A percentile compares a stretch with the other conserved stretches of the same genome.
Conservation (phyloP, 2,888 invertebrate genomes). For the Oxyteleia sp. region DNA sequence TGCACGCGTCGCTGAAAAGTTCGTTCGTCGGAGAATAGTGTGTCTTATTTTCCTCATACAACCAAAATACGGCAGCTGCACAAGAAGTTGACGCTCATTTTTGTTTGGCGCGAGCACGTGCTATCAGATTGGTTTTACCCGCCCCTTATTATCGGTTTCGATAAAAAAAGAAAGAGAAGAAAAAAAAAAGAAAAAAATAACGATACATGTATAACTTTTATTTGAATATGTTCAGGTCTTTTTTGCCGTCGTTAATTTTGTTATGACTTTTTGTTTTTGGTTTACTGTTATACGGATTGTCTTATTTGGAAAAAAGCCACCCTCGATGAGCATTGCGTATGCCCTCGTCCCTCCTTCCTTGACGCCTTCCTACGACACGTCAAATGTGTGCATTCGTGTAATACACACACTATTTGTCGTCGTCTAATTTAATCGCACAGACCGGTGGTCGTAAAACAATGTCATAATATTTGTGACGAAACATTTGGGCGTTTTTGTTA, state of each 20-base stretch:
- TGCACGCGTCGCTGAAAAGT: slow-evolving; percentile 48
- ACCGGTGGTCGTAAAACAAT: slow-evolving; percentile 25
- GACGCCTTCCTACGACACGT: slow-evolving; percentile 25
- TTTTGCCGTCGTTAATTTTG: slow-evolving; percentile 16
- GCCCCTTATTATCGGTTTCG: slow-evolving; percentile 11
- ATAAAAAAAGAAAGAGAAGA: too few relatives aligned
- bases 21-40: slow-evolving; percentile 62
- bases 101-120: slow-evolving; percentile 90
- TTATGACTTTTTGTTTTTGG: slow-evolving; percentile 1
- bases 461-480: slow-evolving; percentile 3
- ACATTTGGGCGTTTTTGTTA: slow-evolving; percentile 53
- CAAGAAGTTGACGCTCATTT: slow-evolving; percentile 97
- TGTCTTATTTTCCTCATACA: slow-evolving; percentile 61
- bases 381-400: slow-evolving; percentile 42
- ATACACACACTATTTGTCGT: slow-evolving; percentile 39
- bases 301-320: slow-evolving; percentile 33
- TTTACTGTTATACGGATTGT: slow-evolving; percentile 20
- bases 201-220: not conserved
- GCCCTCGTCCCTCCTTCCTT: slow-evolving; percentile 66
- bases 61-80: slow-evolving; percentile 83
- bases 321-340: slow-evolving; percentile 31
- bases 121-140: slow-evolving; percentile 39
- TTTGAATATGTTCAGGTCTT: slow-evolving; percentile 11
- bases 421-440: slow-evolving; percentile 30
- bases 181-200: not conserved